These are phyloP conservation scores for Morelia viridis DNA, from an alignment of 2,797 vertebrate species.

Conservation along the genomic window DNA sequence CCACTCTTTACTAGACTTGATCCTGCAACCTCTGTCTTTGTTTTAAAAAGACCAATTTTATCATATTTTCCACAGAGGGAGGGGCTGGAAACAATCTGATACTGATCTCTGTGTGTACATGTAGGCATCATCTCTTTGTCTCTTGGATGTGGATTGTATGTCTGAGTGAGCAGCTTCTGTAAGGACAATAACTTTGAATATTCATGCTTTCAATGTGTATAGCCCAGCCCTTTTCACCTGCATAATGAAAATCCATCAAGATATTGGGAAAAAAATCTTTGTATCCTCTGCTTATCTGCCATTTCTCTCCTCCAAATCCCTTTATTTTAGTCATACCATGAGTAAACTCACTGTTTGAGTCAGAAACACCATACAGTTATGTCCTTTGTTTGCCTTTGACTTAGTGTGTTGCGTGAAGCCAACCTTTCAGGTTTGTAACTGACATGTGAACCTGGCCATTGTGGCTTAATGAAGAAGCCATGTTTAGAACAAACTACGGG, in stretches of 20 bases:
- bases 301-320: neutral
- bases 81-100: neutral
- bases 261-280: neutral
- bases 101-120: neutral
- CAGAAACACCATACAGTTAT: neutral
- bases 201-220: neutral
- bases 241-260: neutral
- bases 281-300: neutral
- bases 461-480: neutral
- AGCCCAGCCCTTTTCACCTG: neutral
- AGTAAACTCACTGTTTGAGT: neutral
- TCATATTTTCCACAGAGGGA: neutral
- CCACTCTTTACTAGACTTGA: neutral
- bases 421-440: neutral
- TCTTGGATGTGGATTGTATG: neutral
- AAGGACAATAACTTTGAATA: neutral
- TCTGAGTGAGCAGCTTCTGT: neutral
- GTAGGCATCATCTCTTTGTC: neutral
- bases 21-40: neutral
- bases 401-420: neutral
- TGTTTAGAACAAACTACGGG: neutral
- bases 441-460: neutral
- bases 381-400: neutral
- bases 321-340: neutral
- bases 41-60: neutral